Conservation (phyloP, 2,797 vertebrate genomes). For the Neosilurus hyrtlii region DNA sequence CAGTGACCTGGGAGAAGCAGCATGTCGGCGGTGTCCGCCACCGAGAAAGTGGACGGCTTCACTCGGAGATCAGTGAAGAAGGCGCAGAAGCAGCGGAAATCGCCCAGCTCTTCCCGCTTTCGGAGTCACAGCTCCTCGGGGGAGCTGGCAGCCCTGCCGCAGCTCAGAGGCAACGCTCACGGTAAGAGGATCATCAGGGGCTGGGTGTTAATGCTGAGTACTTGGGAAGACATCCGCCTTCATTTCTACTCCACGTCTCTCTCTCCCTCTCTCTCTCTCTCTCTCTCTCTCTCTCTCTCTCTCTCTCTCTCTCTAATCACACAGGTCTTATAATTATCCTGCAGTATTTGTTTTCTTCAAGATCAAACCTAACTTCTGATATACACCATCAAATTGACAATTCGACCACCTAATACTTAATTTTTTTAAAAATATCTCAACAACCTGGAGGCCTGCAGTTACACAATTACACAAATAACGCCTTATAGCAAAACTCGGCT, state of each 20-base stretch:
- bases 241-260: neutral
- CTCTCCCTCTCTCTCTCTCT: neutral
- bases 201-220: neutral
- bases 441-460: neutral
- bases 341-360: neutral
- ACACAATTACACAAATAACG: neutral
- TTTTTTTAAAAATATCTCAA: neutral
- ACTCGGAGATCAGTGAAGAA: constrained; percentile 95
- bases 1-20: constrained; percentile 54
- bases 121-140: constrained; percentile 74
- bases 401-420: neutral
- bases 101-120: constrained; percentile 95
- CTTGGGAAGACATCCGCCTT: neutral
- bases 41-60: constrained; percentile 98
- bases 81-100: constrained; percentile 89
- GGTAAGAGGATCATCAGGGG: constrained; percentile 65
- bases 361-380: neutral
- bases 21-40: constrained; percentile 92
- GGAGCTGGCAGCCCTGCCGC: constrained; percentile 90
- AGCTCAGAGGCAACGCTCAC: constrained; percentile 78
- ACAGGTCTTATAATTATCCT: neutral
- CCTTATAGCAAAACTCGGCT: neutral
- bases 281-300: neutral
- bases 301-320: neutral
- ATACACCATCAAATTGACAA: too few relatives aligned